Evolutionary conservation across 2,113 vertebrate species (phyloP).

Genomic region (Larimichthys polyactis): DNA sequence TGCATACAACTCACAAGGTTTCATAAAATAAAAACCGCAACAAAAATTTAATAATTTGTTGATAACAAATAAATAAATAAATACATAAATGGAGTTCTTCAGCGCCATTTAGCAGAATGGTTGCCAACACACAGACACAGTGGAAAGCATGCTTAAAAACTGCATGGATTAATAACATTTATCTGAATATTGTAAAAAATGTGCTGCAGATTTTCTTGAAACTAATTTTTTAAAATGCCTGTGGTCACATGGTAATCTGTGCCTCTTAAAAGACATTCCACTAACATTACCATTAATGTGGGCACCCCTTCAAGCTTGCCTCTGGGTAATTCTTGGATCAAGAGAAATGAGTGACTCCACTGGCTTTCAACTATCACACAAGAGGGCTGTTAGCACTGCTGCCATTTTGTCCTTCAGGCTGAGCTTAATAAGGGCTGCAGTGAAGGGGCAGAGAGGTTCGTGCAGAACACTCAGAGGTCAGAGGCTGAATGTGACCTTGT

Average conservation of each 20-base stretch:
- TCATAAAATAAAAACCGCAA: too few species aligned
- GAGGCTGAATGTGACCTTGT: constrained; percentile 13
- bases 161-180: too few species aligned
- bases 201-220: not conserved
- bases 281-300: not conserved
- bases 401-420: not conserved
- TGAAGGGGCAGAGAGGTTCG: not conserved
- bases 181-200: too few species aligned
- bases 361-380: not conserved
- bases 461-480: not conserved
- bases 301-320: constrained; percentile 5
- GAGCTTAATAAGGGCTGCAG: constrained; percentile 10
- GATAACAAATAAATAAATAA: too few species aligned
- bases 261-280: not conserved
- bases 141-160: too few species aligned
- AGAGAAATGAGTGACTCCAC: not conserved
- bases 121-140: too few species aligned
- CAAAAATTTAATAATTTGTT: too few species aligned
- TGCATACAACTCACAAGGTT: too few species aligned
- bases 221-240: not conserved
- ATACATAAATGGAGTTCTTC: too few species aligned
- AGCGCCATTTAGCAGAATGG: too few species aligned
- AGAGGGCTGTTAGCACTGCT: constrained; percentile 11
- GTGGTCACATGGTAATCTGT: not conserved
- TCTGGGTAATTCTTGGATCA: constrained; percentile 11